phyloP scores from a whole-genome alignment of 2,888 invertebrate genomes.

The Itoplectis maculator region DNA sequence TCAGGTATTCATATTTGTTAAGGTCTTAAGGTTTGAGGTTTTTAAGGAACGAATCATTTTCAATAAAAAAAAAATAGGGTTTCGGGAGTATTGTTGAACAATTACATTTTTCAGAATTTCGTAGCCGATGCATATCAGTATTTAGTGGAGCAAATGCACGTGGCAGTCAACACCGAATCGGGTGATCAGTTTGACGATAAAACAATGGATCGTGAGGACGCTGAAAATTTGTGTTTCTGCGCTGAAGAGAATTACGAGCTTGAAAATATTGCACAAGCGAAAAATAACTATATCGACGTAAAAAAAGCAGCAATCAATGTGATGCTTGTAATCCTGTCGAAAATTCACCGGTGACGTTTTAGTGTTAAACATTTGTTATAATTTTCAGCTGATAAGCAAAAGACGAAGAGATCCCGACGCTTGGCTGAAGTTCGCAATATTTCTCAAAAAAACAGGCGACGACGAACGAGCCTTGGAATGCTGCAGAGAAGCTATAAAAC shows the following conservation, averaged over 20 bases:
- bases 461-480: slow-evolving; percentile 74
- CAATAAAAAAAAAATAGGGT: too few relatives aligned
- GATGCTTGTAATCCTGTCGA: not conserved
- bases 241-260: slow-evolving; percentile 77
- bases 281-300: slow-evolving; percentile 69
- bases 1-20: slow-evolving; percentile 70
- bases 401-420: slow-evolving; percentile 66
- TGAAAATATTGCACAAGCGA: slow-evolving; percentile 70
- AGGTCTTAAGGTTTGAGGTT: too few relatives aligned
- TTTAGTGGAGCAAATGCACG: slow-evolving; percentile 77
- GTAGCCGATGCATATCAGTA: slow-evolving; percentile 74
- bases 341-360: not conserved
- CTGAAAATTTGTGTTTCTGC: slow-evolving; percentile 64
- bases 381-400: slow-evolving; percentile 69
- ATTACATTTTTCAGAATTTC: slow-evolving; percentile 71
- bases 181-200: slow-evolving; percentile 64
- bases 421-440: slow-evolving; percentile 76
- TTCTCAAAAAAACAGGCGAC: slow-evolving; percentile 71
- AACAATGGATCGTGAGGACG: not conserved
- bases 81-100: not conserved
- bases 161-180: slow-evolving; percentile 72
- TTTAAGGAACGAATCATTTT: too few relatives aligned
- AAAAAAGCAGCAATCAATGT: slow-evolving; percentile 2
- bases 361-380: not conserved
- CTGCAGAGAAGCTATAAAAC: slow-evolving; percentile 73